Base-by-base conservation (phyloP, 53 echinoderm and acorn worm species). In the Holothuria leucospilota region DNA sequence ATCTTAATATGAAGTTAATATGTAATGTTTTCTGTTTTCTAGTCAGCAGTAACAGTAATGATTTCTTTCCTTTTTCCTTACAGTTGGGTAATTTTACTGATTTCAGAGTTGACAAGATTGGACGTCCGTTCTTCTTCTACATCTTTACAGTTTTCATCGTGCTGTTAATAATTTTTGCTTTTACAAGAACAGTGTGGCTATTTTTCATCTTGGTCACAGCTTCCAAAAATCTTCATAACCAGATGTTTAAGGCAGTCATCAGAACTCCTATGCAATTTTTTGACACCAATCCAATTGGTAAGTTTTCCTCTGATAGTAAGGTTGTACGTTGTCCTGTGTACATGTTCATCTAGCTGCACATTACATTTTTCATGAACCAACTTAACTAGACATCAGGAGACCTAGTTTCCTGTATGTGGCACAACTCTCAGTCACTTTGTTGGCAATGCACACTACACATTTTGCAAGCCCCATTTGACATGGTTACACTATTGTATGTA, bases 261-360 rank as follows among this genome's bases (percentile, higher is more conserved):
- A 53, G 90, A 29, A 87, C 92, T 2, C 95, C 95, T 20, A 94
- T 94, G 90, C 85, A 92, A 64, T 92, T 94, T 63, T 92, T 90
- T 58, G 95, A 94, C 63, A 85, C 86, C 1, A 94, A 94, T 60
- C 95, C 95, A 23, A 85, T 88, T 41, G 95, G 95, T 94, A 92
- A 59, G 91, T 66, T 21, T 25, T 39, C 7, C 8, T 9, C 56
- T 18, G 18, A 16, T 18, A 18, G 56, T 42, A 42, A 42, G 9
- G 42, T 6, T 42, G 9, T 42, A 5, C 46, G 2, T 46, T 46
- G 46, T 46, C 8, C 2, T 11, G 11, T 46, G 3, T 7, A 11
- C 46, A 46, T 5, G 40, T 46, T 11, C 46, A 46, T 4, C 8
- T 0, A 46, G 46, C 46, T 2, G 4, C 46, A 8, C 46, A 46